Percentiles rank a stretch among this genome's conserved stretches.
Evolutionary conservation across 2,797 vertebrate species (phyloP).

Genomic region (Okamejei kenojei): DNA sequence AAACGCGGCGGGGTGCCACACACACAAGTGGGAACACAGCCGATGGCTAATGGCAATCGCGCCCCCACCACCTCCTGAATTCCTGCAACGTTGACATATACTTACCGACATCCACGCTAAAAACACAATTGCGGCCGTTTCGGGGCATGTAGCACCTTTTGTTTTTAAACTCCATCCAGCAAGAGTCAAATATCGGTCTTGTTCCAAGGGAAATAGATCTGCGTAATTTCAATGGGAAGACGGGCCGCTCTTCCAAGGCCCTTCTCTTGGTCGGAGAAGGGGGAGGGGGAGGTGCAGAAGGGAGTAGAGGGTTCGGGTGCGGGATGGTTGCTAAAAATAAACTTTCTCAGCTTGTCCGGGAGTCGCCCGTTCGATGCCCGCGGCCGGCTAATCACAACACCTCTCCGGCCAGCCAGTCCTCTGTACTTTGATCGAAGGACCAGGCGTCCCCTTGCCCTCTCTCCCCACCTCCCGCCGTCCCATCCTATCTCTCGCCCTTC

Average conservation of each 20-base stretch:
- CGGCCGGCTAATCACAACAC: slow-evolving; percentile 46
- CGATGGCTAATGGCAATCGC: slow-evolving; percentile 42
- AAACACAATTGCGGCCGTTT: slow-evolving; percentile 48
- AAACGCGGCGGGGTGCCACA: slow-evolving; percentile 45
- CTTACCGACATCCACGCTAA: slow-evolving; percentile 57
- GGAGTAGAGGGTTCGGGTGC: too few species aligned
- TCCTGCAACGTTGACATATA: slow-evolving; percentile 43
- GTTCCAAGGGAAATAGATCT: slow-evolving; percentile 50
- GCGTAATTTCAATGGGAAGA: slow-evolving; percentile 53
- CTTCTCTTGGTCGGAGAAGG: too few species aligned
- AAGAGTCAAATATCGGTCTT: slow-evolving; percentile 46
- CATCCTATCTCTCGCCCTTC: background rate
- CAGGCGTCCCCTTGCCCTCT: slow-evolving; percentile 40
- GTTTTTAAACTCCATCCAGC: slow-evolving; percentile 46
- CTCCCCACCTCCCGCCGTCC: background rate
- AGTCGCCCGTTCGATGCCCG: slow-evolving; percentile 38
- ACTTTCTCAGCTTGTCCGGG: slow-evolving; percentile 39
- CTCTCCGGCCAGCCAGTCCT: slow-evolving; percentile 59
- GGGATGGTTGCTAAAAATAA: too few species aligned
- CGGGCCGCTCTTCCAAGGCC: slow-evolving; percentile 36
- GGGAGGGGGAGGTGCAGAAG: too few species aligned
- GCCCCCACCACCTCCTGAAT: slow-evolving; percentile 23
- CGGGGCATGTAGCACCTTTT: slow-evolving; percentile 51
- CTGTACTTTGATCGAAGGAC: slow-evolving; percentile 59
- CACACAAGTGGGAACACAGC: slow-evolving; percentile 43